A percentile compares a stretch with the other conserved stretches of the same genome.
These are phyloP conservation scores for Sarcophaga subvicina DNA, from an alignment of 2,888 invertebrate genomes.

Conservation along the genomic window DNA sequence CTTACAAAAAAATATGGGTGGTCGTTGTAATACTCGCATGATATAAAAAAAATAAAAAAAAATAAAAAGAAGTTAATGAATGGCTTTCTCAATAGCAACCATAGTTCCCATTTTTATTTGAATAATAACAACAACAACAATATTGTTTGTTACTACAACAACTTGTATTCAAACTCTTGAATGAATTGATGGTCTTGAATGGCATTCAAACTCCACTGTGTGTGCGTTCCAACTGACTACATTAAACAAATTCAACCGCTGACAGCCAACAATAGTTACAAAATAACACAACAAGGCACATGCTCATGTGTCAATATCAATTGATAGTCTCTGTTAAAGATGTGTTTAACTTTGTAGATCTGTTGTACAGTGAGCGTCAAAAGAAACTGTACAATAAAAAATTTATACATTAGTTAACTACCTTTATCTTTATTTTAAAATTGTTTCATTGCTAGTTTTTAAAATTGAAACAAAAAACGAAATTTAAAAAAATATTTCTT, in stretches of 20 bases:
- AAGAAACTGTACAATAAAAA: no score
- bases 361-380: no score
- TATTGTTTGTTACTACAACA: neutral
- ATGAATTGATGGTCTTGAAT: constrained; percentile 28
- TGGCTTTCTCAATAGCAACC: neutral
- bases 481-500: no score
- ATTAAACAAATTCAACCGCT: neutral
- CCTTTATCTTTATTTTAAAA: no score
- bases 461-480: no score
- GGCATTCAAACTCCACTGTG: neutral
- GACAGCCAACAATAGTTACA: constrained; percentile 16
- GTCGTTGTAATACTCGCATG: constrained; percentile 19
- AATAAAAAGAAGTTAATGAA: neutral
- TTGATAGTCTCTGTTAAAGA: constrained; percentile 47
- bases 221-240: constrained; percentile 47
- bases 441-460: no score
- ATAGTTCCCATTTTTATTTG: neutral
- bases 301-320: constrained; percentile 60
- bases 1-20: constrained; percentile 38
- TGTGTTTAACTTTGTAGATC: constrained; percentile 1
- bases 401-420: no score
- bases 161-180: neutral
- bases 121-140: constrained; percentile 11
- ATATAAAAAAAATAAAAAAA: neutral
- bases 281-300: constrained; percentile 5